Evolutionary conservation across 1,140 invertebrate species (phyloP), one percentile per base, ranked within the genome.

Genomic region (Nebria ingens): DNA sequence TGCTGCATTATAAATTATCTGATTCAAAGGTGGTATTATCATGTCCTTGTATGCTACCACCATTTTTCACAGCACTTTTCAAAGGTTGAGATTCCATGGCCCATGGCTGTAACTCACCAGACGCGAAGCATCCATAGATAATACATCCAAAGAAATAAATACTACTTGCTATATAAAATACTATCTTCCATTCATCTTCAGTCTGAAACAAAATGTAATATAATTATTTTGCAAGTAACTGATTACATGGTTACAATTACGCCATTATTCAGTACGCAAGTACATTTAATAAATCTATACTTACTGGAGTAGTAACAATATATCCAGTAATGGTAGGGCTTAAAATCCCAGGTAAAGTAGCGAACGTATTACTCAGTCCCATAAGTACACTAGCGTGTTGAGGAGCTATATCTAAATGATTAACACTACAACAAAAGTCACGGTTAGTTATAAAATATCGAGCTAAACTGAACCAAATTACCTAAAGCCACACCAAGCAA

Each of bases 401-500:
- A 19, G 89, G 89, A 9, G 90, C 90, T 59, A 93, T 84, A 68
- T 93, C 90, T 65, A 93, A 69, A 65, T 90, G 87, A 72, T 93
- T 92, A 2, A 92, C 88, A 68, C 86, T 88, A 68, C 67, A 77
- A 76, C 61, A n/a, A 50, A 50, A 50, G n/a, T n/a, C n/a, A n/a
- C n/a, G n/a, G n/a, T n/a, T n/a, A n/a, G n/a, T 38, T 3, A 38
- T 34, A 9, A 34, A 34, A 34, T 34, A 9, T 34, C 29, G 6
- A 34, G 6, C 29, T 34, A 34, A n/a, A 34, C n/a, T 6, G n/a
- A n/a, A n/a, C 25, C 25, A 34, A n/a, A 34, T 34, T 34, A 34
- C 86, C 84, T 84, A 67, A 88, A 93, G 51, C 88, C 91, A 13
- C 87, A 84, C 86, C 88, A 92, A 4, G 90, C 87, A 67, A 93